Evolutionary conservation across 37 sponge, comb jelly and placozoan genomes (phyloP), one percentile per base, ranked within the genome.

Genomic region (Spongia lamella): DNA sequence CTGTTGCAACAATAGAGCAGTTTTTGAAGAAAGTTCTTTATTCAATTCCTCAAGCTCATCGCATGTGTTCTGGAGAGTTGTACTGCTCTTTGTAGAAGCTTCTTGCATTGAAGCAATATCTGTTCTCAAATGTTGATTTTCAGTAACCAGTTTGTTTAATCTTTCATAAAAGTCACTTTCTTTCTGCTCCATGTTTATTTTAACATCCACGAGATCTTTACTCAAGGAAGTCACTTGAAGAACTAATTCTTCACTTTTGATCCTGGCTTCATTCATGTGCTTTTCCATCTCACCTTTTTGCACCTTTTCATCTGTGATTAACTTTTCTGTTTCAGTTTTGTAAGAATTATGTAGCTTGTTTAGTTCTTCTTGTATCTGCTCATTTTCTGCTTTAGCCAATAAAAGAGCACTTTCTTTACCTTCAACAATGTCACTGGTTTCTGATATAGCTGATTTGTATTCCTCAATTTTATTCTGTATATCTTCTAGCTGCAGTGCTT

Each of bases 71-170:
- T 43, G 47, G 7, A 43, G 47, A 13, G 47, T 43, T 9, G 9
- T 9, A 43, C 47, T 29, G 6, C 14, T 76, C 43, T 26, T 25
- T 2, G 17, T 56, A 38, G 87, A 68, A 2, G 11, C 49, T 56
- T 79, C 64, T 16, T 43, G 78, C 33, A 66, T 20, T 30, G 62
- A 4, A 33, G 24, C 11, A 2, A 86, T 29, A 26, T 79, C 70
- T 1, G 47, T 30, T 16, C 30, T 13, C 0, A 80, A 31, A 26
- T 57, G 62, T 11, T 63, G 33, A 22, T 24, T 34, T 25, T 68
- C 32, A 14, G 50, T 1, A 0, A 61, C 35, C 19, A 37, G 38
- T 32, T 43, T 55, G 17, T 43, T 7, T 25, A 73, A 15, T 27
- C 55, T 56, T 22, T 88, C 74, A 30, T 60, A 11, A 50, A 53